Conservation (phyloP, 2,113 vertebrate species). For the Pagrus major region DNA sequence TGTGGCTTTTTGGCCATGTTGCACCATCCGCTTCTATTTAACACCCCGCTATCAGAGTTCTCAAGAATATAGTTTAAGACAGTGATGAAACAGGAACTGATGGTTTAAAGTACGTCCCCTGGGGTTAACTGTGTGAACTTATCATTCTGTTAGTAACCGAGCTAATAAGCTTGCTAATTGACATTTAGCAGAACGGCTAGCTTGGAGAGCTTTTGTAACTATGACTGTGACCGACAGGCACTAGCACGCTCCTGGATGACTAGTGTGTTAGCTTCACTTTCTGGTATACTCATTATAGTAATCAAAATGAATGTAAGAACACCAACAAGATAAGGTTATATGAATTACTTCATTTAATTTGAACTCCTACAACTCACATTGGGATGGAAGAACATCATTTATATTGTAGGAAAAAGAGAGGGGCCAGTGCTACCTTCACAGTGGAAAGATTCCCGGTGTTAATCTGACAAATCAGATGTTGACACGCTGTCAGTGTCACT, state of each 20-base stretch:
- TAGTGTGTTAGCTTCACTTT: no score
- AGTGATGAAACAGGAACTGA: no score
- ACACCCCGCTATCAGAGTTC: not conserved
- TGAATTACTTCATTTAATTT: slow-evolving; percentile 7
- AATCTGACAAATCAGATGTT: not conserved
- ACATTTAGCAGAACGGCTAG: not conserved
- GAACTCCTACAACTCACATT: not conserved
- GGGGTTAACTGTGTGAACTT: no score
- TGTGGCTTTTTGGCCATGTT: not conserved
- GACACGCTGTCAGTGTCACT: not conserved
- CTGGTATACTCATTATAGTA: not conserved
- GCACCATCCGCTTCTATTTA: not conserved
- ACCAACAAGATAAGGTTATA: not conserved
- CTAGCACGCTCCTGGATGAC: no score
- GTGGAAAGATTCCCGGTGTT: not conserved
- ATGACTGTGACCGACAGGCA: no score
- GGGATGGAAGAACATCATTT: not conserved
- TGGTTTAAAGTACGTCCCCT: no score
- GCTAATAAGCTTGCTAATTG: not conserved
- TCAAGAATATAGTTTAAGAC: no score
- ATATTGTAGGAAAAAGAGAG: not conserved
- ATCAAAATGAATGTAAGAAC: not conserved
- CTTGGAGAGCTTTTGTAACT: not conserved
- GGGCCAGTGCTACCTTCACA: no score
- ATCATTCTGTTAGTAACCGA: not conserved